Evolutionary conservation across 2,797 vertebrate species (phyloP).

Genomic region (Pseudocheirus occidentalis): DNA sequence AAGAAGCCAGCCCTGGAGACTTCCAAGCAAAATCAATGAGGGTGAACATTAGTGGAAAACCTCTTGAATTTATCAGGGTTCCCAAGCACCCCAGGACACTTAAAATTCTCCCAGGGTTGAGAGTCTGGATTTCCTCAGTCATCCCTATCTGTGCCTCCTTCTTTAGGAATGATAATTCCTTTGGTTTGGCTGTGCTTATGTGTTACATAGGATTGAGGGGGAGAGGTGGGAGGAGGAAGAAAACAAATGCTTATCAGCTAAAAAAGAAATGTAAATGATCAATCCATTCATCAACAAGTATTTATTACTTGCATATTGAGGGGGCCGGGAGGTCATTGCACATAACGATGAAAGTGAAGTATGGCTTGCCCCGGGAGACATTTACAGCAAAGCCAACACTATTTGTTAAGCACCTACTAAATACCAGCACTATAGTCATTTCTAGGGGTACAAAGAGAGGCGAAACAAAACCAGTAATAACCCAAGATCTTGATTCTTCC

Average conservation of each 20-base stretch:
- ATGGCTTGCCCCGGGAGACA: not conserved
- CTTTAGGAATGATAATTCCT: not conserved
- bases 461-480: not conserved
- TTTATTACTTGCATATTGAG: not conserved
- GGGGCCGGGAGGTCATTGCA: too few relatives aligned
- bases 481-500: not conserved
- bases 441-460: not conserved
- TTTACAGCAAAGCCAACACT: not conserved
- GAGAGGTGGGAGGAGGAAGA: not conserved
- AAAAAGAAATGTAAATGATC: not conserved
- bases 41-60: rapidly evolving
- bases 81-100: not conserved
- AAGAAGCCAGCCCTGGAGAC: not conserved
- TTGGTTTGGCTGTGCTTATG: not conserved
- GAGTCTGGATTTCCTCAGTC: not conserved
- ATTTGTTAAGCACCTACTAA: not conserved
- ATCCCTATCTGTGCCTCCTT: not conserved
- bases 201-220: not conserved
- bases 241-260: not conserved
- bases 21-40: not conserved
- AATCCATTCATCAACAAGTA: not conserved
- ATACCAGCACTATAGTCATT: not conserved
- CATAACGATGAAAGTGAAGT: not conserved
- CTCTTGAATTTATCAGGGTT: not conserved
- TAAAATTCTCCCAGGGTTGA: not conserved